These are phyloP conservation scores for Psittacula cyanocephala DNA, from an alignment of 2,113 vertebrate genomes.

Conservation along the genomic window DNA sequence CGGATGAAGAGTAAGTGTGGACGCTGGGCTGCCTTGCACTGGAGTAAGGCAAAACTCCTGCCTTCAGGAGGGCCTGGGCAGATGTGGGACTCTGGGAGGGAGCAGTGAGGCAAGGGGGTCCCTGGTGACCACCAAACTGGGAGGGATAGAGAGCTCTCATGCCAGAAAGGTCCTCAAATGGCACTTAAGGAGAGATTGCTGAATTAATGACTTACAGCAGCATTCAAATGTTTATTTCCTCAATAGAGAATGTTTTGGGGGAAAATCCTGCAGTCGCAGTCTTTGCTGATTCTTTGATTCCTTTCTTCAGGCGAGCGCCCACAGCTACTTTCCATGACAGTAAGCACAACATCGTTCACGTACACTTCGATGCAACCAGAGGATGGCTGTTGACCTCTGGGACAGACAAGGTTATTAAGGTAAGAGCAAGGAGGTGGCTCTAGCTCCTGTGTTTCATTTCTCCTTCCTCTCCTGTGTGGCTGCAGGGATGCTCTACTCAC, in stretches of 20 bases:
- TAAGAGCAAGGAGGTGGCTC: slow-evolving; percentile 37
- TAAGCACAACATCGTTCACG: slow-evolving; percentile 90
- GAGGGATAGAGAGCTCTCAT: neutral
- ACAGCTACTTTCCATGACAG: slow-evolving; percentile 97
- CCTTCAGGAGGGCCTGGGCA: neutral
- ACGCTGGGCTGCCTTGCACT: accelerated
- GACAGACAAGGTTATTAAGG: slow-evolving; percentile 95
- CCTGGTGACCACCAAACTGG: neutral
- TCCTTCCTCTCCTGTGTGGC: neutral
- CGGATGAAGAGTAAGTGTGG: slow-evolving; percentile 92
- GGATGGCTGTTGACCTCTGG: slow-evolving; percentile 93
- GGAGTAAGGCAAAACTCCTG: neutral
- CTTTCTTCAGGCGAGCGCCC: slow-evolving; percentile 84
- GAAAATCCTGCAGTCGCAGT: neutral
- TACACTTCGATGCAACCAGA: slow-evolving; percentile 94
- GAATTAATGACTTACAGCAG: neutral
- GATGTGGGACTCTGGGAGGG: neutral
- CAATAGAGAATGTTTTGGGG: accelerated
- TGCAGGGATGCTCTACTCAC: neutral
- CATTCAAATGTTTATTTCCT: neutral
- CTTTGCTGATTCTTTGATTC: neutral
- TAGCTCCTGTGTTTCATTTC: neutral
- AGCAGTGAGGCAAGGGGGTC: neutral
- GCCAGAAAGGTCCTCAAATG: neutral
- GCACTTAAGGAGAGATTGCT: neutral